Conservation (phyloP, 2,113 vertebrate species). For the Charadrius vociferus region DNA sequence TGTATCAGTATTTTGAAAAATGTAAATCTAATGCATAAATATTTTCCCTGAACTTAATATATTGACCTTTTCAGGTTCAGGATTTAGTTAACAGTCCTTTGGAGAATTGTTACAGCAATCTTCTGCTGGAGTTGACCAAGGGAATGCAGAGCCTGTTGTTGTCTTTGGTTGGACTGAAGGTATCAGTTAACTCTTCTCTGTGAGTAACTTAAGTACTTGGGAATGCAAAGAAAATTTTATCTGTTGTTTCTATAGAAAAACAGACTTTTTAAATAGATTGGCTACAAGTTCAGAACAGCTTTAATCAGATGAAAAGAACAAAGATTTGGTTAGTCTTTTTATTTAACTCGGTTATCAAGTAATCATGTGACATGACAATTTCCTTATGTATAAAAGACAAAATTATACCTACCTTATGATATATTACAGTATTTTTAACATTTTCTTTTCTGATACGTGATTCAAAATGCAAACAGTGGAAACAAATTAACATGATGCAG, state of each 20-base stretch:
- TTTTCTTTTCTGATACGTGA: not conserved
- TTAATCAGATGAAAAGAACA: not conserved
- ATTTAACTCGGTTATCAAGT: not conserved
- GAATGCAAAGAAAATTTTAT: not conserved
- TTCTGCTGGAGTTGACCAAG: slow-evolving; percentile 80
- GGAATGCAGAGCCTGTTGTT: slow-evolving; percentile 87
- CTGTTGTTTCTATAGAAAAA: not conserved
- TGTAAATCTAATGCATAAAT: not conserved
- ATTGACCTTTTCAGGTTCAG: slow-evolving; percentile 76
- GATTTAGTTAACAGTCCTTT: slow-evolving; percentile 83
- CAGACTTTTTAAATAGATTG: not conserved
- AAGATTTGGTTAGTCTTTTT: not conserved
- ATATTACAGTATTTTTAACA: not conserved
- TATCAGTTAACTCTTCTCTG: slow-evolving; percentile 66
- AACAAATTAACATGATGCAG: not conserved
- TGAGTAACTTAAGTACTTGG: not conserved
- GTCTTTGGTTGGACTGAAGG: slow-evolving; percentile 90
- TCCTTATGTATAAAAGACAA: not conserved
- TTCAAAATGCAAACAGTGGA: not conserved
- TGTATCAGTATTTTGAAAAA: not conserved
- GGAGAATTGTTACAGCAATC: slow-evolving; percentile 90
- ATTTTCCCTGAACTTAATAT: not conserved
- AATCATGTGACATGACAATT: not conserved
- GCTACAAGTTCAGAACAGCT: not conserved
- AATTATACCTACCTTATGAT: not conserved